Conservation (phyloP, 2,113 vertebrate species). For the Atractosteus spatula region DNA sequence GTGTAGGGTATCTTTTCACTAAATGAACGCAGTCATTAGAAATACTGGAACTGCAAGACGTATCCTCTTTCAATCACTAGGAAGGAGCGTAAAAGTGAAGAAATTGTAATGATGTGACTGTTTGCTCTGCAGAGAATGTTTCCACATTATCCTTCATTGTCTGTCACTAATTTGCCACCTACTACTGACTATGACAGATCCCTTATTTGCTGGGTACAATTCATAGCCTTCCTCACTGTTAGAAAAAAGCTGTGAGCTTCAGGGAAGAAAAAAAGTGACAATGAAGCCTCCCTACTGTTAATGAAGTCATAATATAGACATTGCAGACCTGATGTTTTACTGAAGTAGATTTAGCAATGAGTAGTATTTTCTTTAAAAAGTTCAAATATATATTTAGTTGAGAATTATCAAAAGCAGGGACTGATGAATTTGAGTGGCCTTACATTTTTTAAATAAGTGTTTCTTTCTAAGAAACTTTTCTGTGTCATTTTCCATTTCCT, state of each 20-base stretch:
- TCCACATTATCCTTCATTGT: constrained; percentile 41
- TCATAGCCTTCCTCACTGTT: constrained; percentile 44
- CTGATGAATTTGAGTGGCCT: too few species aligned
- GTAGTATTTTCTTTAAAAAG: too few species aligned
- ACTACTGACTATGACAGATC: constrained; percentile 48
- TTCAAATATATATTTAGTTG: too few species aligned
- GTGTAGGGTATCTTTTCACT: too few species aligned
- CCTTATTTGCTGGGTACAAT: constrained; percentile 50
- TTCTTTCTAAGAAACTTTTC: too few species aligned
- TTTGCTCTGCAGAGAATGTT: constrained; percentile 30
- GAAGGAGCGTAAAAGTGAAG: background rate
- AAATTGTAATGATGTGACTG: constrained; percentile 1
- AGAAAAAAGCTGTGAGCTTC: constrained; percentile 51
- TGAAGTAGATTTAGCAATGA: too few species aligned
- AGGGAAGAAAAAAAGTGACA: constrained; percentile 40
- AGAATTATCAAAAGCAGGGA: too few species aligned
- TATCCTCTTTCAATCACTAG: background rate
- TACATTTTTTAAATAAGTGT: too few species aligned
- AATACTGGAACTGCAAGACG: too few species aligned
- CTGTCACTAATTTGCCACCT: constrained; percentile 62
- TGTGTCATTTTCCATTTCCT: too few species aligned
- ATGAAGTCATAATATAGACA: constrained; percentile 47
- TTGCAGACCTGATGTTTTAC: constrained; percentile 31
- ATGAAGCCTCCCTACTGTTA: constrained; percentile 57
- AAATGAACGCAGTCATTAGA: constrained; percentile 32